Evolutionary conservation across 2,113 vertebrate genomes (phyloP), one percentile per base, ranked within the genome.

Genomic region (Phyllostomus discolor): DNA sequence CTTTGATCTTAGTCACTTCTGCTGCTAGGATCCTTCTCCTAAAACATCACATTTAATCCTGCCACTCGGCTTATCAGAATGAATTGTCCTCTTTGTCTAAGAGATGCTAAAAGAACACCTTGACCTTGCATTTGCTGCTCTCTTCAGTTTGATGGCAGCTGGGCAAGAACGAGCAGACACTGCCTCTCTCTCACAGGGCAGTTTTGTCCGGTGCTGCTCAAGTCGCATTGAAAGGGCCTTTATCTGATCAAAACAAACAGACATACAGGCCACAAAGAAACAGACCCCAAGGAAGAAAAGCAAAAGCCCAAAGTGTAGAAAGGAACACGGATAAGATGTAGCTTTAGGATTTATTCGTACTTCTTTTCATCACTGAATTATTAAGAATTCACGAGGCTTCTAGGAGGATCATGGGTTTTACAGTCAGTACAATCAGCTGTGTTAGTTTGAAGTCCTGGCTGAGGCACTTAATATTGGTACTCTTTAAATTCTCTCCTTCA

Each of bases 291-390:
- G 5, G 26, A 59, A 31, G 72, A 72, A 92, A 72, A 81, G 33
- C 9, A 75, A 91, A 95, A 94, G 1, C 78, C 41, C 16, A 80
- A 88, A 54, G 43, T 52, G 54, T 26, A 81, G 41, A 94, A 72
- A 93, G 14, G 66, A 46, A 78, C 26, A 43, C 43, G 31, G 35
- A 22, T 88, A 64, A 81, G 46, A 48, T 91, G 11, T 91, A 88
- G 8, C 16, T 88, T 81, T 78, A 64, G n/a, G 52, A 73, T 96
- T 88, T 57, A n/a, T 86, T 82, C 62, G 15, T 67, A 82, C 57
- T 62, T 82, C 28, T 93, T 89, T 92, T 90, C 9, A 87, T 94
- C 12, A 86, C 67, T 67, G 91, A 84, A 88, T 81, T 96, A 66
- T 88, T 93, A 86, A 91, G 46, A 85, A 31, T 95, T 90, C 62